These are phyloP conservation scores for Larimichthys crocea DNA, from an alignment of 2,113 vertebrate genomes.

Conservation along the genomic window DNA sequence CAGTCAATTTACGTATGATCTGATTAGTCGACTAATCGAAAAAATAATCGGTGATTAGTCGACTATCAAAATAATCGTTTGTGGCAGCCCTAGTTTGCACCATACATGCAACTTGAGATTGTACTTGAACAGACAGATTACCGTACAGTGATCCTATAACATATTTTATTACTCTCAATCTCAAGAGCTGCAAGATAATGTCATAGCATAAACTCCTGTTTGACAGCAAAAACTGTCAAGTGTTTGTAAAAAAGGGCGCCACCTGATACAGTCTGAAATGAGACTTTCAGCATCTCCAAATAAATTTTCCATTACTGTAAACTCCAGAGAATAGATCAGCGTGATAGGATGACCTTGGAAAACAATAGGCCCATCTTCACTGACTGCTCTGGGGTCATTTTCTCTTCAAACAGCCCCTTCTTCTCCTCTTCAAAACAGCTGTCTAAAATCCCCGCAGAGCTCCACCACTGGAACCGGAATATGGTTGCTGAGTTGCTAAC, in stretches of 20 bases:
- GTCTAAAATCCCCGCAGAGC: not conserved
- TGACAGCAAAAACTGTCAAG: not conserved
- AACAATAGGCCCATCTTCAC: not conserved
- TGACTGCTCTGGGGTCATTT: not conserved
- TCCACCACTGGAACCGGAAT: not conserved
- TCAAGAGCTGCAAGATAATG: not conserved
- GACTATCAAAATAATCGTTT: too few relatives aligned
- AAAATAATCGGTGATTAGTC: too few relatives aligned
- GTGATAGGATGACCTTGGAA: not conserved
- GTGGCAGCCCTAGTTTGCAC: not conserved
- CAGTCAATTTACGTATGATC: too few relatives aligned
- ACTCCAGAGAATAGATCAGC: not conserved
- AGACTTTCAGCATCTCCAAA: constrained; percentile 1
- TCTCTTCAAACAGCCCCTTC: constrained; percentile 1
- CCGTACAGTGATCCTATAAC: not conserved
- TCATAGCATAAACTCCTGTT: not conserved
- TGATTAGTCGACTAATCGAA: too few relatives aligned
- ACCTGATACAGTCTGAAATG: not conserved
- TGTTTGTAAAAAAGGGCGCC: not conserved
- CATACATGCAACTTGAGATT: not conserved
- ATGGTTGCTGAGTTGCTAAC: not conserved
- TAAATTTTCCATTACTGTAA: not conserved
- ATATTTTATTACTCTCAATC: not conserved
- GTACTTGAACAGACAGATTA: constrained; percentile 3
- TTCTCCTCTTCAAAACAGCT: constrained; percentile 16